Conservation (phyloP, 2,113 vertebrate genomes). For the Corythoichthys intestinalis region DNA sequence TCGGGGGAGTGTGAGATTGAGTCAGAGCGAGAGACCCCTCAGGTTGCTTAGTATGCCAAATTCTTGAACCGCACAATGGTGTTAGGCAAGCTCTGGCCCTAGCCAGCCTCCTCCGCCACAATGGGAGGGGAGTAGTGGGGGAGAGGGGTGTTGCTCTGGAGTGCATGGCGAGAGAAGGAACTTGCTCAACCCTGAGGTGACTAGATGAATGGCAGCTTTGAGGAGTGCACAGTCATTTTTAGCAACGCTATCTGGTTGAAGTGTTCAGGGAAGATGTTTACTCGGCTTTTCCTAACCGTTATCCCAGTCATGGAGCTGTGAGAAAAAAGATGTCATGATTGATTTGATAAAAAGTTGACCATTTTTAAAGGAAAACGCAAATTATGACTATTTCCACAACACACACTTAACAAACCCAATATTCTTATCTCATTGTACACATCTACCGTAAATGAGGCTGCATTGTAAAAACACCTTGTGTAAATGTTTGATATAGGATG, state of each 20-base stretch:
- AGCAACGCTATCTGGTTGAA: neutral
- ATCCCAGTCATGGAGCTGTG: no score
- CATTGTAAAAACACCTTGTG: neutral
- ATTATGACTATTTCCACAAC: neutral
- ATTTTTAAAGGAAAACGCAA: no score
- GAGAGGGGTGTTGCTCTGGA: slow-evolving; percentile 41
- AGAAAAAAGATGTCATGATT: no score
- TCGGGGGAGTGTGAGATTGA: slow-evolving; percentile 1
- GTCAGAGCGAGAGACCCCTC: slow-evolving; percentile 17
- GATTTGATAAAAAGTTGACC: neutral
- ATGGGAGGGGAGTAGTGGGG: slow-evolving; percentile 47
- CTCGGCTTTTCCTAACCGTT: no score
- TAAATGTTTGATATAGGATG: slow-evolving; percentile 8
- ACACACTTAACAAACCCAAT: neutral
- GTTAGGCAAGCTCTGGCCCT: slow-evolving; percentile 51
- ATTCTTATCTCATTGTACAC: neutral
- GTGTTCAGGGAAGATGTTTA: neutral
- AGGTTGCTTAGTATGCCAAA: slow-evolving; percentile 63
- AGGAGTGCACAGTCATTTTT: slow-evolving; percentile 40
- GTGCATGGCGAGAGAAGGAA: slow-evolving; percentile 62
- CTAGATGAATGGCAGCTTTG: slow-evolving; percentile 63
- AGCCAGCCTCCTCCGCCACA: slow-evolving; percentile 56
- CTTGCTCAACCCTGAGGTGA: slow-evolving; percentile 56
- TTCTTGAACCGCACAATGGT: slow-evolving; percentile 71
- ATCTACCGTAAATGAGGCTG: neutral